Percentiles rank a stretch among this genome's conserved stretches.
phyloP scores from a whole-genome alignment of 1,140 invertebrate genomes.

The Lucilia cuprina region DNA sequence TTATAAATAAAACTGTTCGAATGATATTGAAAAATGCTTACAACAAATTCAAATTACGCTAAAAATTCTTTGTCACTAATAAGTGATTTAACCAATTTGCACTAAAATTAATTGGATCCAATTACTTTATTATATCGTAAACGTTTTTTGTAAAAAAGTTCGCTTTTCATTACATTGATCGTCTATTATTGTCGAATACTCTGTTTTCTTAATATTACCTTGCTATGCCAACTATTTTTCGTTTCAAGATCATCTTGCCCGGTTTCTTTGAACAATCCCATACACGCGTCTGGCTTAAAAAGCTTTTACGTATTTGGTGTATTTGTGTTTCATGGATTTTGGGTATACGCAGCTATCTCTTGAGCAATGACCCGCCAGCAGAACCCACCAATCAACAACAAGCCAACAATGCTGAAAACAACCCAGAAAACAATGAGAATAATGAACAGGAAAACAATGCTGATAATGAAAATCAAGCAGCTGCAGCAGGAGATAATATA shows the following conservation, averaged over 20 bases:
- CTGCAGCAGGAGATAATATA: conserved; percentile 41
- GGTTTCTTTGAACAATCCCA: conserved; percentile 96
- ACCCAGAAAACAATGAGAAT: conserved; percentile 23
- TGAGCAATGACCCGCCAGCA: conserved; percentile 67
- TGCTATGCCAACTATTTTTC: neutral
- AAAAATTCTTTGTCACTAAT: no score
- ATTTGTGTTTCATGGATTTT: conserved; percentile 82
- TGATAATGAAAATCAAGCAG: conserved; percentile 36
- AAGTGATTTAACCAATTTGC: no score
- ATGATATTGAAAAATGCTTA: no score
- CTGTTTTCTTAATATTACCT: no score
- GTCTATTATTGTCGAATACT: no score
- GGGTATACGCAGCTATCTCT: conserved; percentile 87
- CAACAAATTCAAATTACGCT: no score
- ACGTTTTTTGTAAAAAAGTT: no score
- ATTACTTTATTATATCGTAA: no score
- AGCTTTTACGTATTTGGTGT: conserved; percentile 88
- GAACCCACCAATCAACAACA: conserved; percentile 57
- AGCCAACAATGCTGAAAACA: conserved; percentile 42
- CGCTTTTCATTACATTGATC: no score
- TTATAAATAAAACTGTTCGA: no score
- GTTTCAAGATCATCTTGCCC: conserved; percentile 83
- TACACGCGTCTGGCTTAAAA: conserved; percentile 91
- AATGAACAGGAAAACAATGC: conserved; percentile 38
- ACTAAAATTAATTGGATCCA: no score